A percentile compares a stretch with the other conserved stretches of the same genome.
Conservation (phyloP, 2,113 vertebrate species). For the Onychostoma macrolepis region DNA sequence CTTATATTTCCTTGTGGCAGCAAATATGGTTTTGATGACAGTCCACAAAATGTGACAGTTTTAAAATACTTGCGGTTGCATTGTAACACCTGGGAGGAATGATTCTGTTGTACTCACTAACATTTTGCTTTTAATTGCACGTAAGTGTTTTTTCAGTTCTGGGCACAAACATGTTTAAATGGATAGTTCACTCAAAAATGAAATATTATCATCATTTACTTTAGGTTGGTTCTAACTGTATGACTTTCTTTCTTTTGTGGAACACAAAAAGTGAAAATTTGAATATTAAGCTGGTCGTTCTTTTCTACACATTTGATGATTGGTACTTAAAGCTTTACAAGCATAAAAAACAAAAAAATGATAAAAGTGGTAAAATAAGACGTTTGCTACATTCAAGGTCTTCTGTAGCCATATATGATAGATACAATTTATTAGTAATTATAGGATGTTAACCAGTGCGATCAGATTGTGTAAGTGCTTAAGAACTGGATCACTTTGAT, state of each 20-base stretch:
- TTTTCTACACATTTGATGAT: not conserved
- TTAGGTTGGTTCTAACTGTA: not conserved
- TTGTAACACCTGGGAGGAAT: slow-evolving; percentile 32
- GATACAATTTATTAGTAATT: not conserved
- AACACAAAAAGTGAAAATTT: not conserved
- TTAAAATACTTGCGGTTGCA: slow-evolving; percentile 8
- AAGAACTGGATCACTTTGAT: not conserved
- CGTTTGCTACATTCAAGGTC: not conserved
- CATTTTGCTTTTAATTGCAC: not conserved
- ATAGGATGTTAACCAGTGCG: not conserved
- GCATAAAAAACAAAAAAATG: not conserved
- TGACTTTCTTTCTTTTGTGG: not conserved
- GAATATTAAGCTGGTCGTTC: not conserved
- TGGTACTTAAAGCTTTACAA: too few species aligned
- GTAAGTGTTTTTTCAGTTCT: not conserved
- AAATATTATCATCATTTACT: not conserved
- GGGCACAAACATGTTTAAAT: not conserved
- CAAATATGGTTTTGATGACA: slow-evolving; percentile 49
- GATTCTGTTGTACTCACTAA: not conserved
- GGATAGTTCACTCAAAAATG: not conserved
- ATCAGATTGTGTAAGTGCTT: not conserved
- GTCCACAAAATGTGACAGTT: slow-evolving; percentile 35
- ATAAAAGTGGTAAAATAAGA: not conserved
- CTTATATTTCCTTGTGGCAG: slow-evolving; percentile 16
- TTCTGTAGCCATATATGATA: not conserved